Percentiles rank a stretch among this genome's conserved stretches.
Conservation (phyloP, 1,140 invertebrate species). For the Apis dorsata region DNA sequence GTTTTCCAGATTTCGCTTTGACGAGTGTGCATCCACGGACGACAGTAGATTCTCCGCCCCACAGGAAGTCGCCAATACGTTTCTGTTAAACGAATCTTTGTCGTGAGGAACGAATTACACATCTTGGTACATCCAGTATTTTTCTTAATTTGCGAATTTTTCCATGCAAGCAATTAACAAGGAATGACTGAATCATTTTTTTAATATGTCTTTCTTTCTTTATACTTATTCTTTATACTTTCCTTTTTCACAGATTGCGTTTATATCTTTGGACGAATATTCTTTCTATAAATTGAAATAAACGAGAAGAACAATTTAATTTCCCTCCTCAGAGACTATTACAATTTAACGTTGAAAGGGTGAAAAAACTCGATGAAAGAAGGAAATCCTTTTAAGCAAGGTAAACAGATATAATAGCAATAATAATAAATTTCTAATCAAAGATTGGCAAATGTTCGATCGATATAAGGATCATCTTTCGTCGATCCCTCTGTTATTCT, state of each 20-base stretch:
- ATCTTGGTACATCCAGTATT: too few species aligned
- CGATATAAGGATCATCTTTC: background rate
- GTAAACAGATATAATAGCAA: too few species aligned
- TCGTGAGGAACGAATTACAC: slow-evolving; percentile 24
- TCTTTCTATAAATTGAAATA: background rate
- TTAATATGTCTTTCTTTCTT: background rate
- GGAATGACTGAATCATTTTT: too few species aligned
- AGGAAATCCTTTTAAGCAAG: too few species aligned
- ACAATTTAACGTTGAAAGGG: too few species aligned
- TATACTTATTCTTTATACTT: background rate
- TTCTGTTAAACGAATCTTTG: slow-evolving; percentile 62
- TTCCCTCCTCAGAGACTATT: too few species aligned
- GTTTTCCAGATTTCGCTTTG: slow-evolving; percentile 67
- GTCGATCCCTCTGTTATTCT: slow-evolving; percentile 4
- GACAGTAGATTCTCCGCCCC: slow-evolving; percentile 35
- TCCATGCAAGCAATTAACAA: too few species aligned
- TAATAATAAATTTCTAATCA: background rate
- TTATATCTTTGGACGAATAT: too few species aligned
- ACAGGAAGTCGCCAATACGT: slow-evolving; percentile 65
- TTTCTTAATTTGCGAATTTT: background rate
- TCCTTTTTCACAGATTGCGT: too few species aligned
- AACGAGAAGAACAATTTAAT: too few species aligned
- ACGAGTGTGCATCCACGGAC: slow-evolving; percentile 25
- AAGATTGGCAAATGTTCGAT: background rate
- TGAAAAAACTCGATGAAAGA: too few species aligned